These are phyloP conservation scores for Anarrhichthys ocellatus DNA, from an alignment of 2,113 vertebrate species.

Conservation along the genomic window DNA sequence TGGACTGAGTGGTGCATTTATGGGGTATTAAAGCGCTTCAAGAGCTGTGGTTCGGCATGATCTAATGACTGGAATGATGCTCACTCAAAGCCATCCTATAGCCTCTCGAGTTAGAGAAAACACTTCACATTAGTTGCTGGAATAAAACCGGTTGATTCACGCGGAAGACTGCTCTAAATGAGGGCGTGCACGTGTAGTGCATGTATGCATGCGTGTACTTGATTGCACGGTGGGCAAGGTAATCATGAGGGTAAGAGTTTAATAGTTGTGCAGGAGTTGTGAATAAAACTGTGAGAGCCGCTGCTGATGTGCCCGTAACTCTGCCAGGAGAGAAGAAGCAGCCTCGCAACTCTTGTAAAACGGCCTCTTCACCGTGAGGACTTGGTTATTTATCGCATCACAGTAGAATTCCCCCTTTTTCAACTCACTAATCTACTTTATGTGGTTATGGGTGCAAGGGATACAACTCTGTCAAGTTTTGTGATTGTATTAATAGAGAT, in stretches of 20 bases:
- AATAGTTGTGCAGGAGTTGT: slow-evolving; percentile 51
- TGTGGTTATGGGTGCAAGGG: slow-evolving; percentile 16
- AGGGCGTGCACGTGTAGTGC: slow-evolving; percentile 5
- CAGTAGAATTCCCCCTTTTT: slow-evolving; percentile 34
- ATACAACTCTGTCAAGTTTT: slow-evolving; percentile 23
- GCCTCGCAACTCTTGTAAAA: slow-evolving; percentile 71
- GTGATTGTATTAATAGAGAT: slow-evolving; percentile 58
- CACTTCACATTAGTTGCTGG: slow-evolving; percentile 69
- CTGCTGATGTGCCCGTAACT: slow-evolving; percentile 39
- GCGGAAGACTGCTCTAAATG: slow-evolving; percentile 44
- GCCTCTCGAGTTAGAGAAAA: slow-evolving; percentile 67
- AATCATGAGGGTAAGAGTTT: slow-evolving; percentile 56
- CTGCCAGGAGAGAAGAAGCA: slow-evolving; percentile 53
- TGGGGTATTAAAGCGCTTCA: slow-evolving; percentile 68
- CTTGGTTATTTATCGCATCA: slow-evolving; percentile 69
- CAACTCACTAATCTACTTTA: slow-evolving; percentile 40
- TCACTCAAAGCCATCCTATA: slow-evolving; percentile 60
- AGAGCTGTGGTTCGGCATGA: slow-evolving; percentile 66
- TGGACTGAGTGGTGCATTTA: slow-evolving; percentile 74
- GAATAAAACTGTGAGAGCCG: slow-evolving; percentile 50
- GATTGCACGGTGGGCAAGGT: slow-evolving; percentile 19
- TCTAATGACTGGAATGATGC: slow-evolving; percentile 72
- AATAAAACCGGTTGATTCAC: slow-evolving; percentile 68
- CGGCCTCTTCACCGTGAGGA: slow-evolving; percentile 60
- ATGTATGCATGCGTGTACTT: slow-evolving; percentile 1